phyloP scores from a whole-genome alignment of 2,888 invertebrate species.

The Sthenelais limicola region DNA sequence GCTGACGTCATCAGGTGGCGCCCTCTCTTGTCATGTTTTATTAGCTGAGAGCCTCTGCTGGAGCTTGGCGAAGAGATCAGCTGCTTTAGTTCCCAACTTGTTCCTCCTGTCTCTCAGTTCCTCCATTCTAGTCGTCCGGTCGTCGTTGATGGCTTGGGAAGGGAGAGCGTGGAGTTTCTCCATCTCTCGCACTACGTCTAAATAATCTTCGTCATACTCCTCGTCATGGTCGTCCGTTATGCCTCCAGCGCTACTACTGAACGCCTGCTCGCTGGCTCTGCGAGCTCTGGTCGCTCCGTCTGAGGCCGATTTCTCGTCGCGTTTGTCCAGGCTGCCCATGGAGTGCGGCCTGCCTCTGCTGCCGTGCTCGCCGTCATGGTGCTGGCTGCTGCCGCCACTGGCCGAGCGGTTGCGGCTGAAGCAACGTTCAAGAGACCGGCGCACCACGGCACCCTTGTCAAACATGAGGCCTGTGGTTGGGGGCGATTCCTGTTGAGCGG shows the following conservation, averaged over 20 bases:
- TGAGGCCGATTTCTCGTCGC: conserved; percentile 5
- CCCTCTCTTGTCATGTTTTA: conserved; percentile 25
- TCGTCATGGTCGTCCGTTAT: neutral
- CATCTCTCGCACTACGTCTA: conserved; percentile 27
- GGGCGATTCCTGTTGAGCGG: too few relatives aligned
- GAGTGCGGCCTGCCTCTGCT: conserved; percentile 1
- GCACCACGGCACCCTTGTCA: conserved; percentile 27
- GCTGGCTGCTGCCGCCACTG: too few relatives aligned
- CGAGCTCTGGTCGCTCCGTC: conserved; percentile 14
- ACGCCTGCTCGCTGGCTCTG: neutral
- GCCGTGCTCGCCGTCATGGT: too few relatives aligned
- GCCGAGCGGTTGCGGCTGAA: conserved; percentile 21
- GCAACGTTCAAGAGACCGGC: conserved; percentile 26
- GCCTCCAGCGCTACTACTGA: conserved; percentile 5
- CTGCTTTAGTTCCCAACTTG: conserved; percentile 45
- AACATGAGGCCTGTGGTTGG: conserved; percentile 9
- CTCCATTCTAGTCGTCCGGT: neutral
- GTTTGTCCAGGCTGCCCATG: neutral
- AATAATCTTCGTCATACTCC: conserved; percentile 28
- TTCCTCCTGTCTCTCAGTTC: conserved; percentile 1
- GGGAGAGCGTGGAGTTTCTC: conserved; percentile 24
- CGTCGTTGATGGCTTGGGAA: conserved; percentile 24
- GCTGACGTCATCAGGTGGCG: neutral
- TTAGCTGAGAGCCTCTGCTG: conserved; percentile 44
- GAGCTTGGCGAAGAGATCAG: conserved; percentile 47